Evolutionary conservation across 2,797 vertebrate species (phyloP).

Genomic region (Masticophis lateralis): DNA sequence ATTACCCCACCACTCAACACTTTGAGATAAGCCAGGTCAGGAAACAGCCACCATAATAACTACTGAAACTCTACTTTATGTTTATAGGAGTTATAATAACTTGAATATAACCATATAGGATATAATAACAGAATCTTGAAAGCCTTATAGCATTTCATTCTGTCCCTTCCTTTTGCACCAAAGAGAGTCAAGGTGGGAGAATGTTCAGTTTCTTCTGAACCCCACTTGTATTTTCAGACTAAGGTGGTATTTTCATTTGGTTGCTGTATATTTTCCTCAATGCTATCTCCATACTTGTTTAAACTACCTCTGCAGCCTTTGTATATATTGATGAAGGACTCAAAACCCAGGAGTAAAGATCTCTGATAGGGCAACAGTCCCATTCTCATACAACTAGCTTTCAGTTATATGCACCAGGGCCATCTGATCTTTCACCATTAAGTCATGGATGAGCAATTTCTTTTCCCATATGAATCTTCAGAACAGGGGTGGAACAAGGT

Average conservation of each 20-base stretch:
- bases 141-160: neutral
- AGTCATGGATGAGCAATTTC: neutral
- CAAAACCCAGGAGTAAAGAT: neutral
- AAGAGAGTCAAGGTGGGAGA: neutral
- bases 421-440: neutral
- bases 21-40: neutral
- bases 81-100: neutral
- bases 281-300: neutral
- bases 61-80: neutral
- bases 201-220: neutral
- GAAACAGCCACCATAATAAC: neutral
- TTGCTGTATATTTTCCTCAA: neutral
- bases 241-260: neutral
- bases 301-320: neutral
- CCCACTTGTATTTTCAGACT: neutral
- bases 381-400: neutral
- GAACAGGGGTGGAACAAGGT: neutral
- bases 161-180: neutral
- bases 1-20: neutral
- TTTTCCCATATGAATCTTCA: neutral
- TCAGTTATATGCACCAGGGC: neutral
- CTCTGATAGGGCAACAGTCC: neutral
- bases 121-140: neutral
- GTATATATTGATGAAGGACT: neutral
- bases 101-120: neutral